phyloP scores from a whole-genome alignment of 2,888 invertebrate species.

The Synergus laeviventris region DNA sequence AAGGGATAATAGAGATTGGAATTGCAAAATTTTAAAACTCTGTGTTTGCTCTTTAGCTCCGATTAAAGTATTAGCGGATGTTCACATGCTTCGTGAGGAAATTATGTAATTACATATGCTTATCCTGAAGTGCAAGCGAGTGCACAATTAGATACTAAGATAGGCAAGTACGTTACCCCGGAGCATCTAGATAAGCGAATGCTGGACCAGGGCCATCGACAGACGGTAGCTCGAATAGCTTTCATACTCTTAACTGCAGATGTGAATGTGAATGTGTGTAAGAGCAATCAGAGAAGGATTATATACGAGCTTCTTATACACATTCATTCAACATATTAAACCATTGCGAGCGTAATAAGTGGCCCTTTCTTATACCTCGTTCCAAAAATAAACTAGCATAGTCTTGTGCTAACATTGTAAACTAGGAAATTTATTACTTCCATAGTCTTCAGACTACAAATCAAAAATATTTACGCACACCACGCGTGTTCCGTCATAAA shows the following conservation, averaged over 20 bases:
- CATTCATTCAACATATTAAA: neutral
- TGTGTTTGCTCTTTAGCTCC: neutral
- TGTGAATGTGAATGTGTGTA: neutral
- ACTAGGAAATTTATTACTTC: neutral
- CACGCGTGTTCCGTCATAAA: neutral
- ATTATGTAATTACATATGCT: conserved; percentile 2
- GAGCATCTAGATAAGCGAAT: neutral
- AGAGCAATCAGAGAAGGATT: neutral
- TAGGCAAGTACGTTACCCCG: conserved; percentile 2
- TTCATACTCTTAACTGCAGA: neutral
- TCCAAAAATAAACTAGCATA: conserved; percentile 7
- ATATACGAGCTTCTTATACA: neutral
- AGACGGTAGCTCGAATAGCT: conserved; percentile 1
- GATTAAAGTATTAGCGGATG: neutral
- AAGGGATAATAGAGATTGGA: too few relatives aligned
- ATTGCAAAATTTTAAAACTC: neutral
- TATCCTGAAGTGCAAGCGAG: neutral
- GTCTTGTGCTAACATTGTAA: conserved; percentile 1
- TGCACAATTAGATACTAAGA: conserved; percentile 2
- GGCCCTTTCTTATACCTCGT: neutral
- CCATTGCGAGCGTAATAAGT: neutral
- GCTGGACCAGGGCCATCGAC: conserved; percentile 7
- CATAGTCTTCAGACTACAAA: neutral
- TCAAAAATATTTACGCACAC: neutral
- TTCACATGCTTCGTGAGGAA: neutral